phyloP scores from a whole-genome alignment of 1,140 invertebrate species.

The Oncopodura yosiiana region DNA sequence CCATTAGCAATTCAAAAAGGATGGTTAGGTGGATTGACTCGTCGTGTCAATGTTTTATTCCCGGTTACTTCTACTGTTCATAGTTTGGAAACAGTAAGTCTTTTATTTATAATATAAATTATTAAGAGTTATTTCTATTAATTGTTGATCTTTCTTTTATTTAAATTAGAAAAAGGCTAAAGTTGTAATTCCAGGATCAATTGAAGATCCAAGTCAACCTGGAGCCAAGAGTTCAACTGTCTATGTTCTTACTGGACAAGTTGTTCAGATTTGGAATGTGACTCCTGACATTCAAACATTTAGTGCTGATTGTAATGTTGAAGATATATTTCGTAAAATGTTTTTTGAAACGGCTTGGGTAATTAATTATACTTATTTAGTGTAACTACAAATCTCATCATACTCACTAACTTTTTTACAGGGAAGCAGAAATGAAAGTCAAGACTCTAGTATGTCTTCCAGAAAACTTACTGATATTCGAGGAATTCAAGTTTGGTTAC shows the following conservation, averaged over 20 bases:
- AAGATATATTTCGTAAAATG: conserved; percentile 50
- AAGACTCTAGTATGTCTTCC: neutral
- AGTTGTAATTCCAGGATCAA: conserved; percentile 43
- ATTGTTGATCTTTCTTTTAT: conserved; percentile 15
- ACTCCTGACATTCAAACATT: conserved; percentile 40
- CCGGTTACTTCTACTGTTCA: conserved; percentile 53
- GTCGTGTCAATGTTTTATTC: conserved; percentile 70
- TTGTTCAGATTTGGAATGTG: conserved; percentile 59
- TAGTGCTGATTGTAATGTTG: conserved; percentile 54
- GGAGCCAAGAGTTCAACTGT: conserved; percentile 41
- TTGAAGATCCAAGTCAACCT: conserved; percentile 36
- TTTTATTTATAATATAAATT: conserved; percentile 4
- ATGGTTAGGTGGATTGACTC: conserved; percentile 78
- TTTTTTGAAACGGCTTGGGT: conserved; percentile 53
- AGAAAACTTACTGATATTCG: conserved; percentile 10
- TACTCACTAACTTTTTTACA: neutral
- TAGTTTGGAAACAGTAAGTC: conserved; percentile 69
- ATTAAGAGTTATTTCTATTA: conserved; percentile 7
- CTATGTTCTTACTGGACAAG: conserved; percentile 55
- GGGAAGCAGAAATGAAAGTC: neutral
- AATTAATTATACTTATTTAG: conserved; percentile 34
- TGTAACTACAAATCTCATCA: neutral
- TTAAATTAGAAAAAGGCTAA: conserved; percentile 50
- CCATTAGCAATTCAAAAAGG: conserved; percentile 66
- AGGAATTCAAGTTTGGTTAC: conserved; percentile 27